Evolutionary conservation across 2,888 invertebrate genomes (phyloP).

Genomic region (Acanthosepion pharaonis): DNA sequence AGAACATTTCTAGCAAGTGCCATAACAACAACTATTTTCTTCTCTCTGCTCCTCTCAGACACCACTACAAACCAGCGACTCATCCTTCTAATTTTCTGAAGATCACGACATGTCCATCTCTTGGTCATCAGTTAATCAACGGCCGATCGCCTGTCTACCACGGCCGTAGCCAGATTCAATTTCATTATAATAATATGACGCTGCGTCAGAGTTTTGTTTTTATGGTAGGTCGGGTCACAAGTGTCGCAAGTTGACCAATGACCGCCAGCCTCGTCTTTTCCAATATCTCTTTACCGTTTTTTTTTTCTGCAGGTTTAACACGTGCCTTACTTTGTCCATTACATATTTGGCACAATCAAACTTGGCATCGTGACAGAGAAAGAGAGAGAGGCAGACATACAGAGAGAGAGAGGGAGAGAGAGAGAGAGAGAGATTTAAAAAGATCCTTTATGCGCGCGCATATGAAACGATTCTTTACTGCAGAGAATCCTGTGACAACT

Average conservation of each 20-base stretch:
- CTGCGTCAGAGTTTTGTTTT: not conserved
- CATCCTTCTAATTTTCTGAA: not conserved
- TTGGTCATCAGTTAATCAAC: not conserved
- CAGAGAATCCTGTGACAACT: not conserved
- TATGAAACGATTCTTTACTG: not conserved
- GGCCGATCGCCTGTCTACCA: not conserved
- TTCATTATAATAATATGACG: slow-evolving; percentile 15
- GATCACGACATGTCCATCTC: not conserved
- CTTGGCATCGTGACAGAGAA: no score
- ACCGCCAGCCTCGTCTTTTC: not conserved
- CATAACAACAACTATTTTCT: no score
- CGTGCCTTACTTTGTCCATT: not conserved
- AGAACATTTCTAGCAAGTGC: no score
- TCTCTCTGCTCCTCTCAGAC: no score
- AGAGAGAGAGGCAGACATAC: not conserved
- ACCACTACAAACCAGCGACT: not conserved
- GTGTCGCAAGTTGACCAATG: not conserved
- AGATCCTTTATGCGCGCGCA: not conserved
- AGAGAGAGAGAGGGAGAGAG: no score
- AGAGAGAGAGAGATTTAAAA: not conserved
- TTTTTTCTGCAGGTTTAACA: not conserved
- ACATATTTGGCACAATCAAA: no score
- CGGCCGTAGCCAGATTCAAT: not conserved
- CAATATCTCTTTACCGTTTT: not conserved
- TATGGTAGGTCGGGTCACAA: not conserved